Base-by-base conservation (phyloP, 2,797 vertebrate genomes). In the Anisognathus igniventris region DNA sequence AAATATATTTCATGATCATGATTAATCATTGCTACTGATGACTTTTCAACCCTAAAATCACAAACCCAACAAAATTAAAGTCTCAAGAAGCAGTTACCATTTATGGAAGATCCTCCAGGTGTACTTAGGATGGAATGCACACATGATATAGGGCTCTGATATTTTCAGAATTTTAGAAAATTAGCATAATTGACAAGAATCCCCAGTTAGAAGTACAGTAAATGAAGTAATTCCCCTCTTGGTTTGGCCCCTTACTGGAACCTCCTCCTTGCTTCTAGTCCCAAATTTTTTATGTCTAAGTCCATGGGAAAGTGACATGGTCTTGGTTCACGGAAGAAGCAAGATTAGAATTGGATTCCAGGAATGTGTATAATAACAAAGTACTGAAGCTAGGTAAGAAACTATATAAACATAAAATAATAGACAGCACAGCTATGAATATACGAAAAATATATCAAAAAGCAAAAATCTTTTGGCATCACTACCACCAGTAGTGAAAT, bases 1-100 rank as follows among this genome's bases (percentile, higher is more conserved):
- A 45, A 57, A 21, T 7, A 16, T 44, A 3, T 37, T 60, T 50
- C 3, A 45, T 68, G 7, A 58, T 45, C n/a, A 45, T 33, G 53
- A 37, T 8, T 37, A 44, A 5, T 66, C 22, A 33, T 25, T 65
- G 23, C 3, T 62, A 14, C 24, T 40, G 13, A 47, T 33, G 24
- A 20, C 10, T 33, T 28, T 72, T 47, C 33, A 47, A 30, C 12
- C 24, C 30, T 39, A 33, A 64, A 39, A 54, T 54, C 30, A 39
- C 8, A 54, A 54, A 5, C 7, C 42, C 3, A 15, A 16, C 3
- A 62, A 56, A 23, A 33, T 25, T 33, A 20, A 47, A n/a, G 24
- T 33, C 16, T 40, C 7, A 17, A 40, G 37, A 56, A 64, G 4
- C 3, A 33, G 12, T 30, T 33, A 7, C 7, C 1, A 1, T 39